These are phyloP conservation scores for Columbina picui DNA, from an alignment of 2,113 vertebrate species.

Conservation along the genomic window DNA sequence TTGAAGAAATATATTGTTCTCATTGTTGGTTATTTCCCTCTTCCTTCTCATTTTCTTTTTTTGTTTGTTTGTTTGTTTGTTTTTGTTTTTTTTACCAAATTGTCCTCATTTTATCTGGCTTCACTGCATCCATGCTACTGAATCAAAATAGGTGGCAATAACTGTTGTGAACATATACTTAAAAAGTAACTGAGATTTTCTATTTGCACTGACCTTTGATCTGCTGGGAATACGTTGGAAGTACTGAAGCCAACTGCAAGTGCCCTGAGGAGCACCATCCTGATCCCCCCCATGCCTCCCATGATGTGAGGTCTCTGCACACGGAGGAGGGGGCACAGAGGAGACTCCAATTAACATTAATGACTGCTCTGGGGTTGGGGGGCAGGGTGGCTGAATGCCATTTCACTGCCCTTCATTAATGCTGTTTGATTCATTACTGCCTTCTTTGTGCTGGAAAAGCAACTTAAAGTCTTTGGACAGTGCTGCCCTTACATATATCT, in stretches of 20 bases:
- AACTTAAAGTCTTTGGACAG: background rate
- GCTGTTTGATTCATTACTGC: background rate
- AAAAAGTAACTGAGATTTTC: background rate
- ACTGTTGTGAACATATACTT: background rate
- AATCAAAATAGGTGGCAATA: background rate
- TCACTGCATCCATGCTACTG: background rate
- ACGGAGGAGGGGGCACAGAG: background rate
- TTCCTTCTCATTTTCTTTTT: background rate
- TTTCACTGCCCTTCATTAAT: conserved; percentile 2
- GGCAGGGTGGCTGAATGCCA: background rate
- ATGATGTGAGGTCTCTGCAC: rapidly evolving
- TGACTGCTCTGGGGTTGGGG: background rate
- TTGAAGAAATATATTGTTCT: background rate
- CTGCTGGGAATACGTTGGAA: background rate
- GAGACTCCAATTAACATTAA: conserved; percentile 5
- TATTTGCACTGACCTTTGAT: background rate
- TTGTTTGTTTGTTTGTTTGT: rapidly evolving
- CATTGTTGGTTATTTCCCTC: background rate
- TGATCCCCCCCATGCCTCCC: background rate
- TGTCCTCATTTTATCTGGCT: background rate
- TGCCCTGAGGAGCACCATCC: background rate
- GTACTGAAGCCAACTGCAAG: background rate
- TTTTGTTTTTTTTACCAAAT: background rate
- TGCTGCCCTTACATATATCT: background rate
- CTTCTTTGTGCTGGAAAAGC: background rate